These are phyloP conservation scores for Parazoanthus darwini DNA, from an alignment of 92 coral and sea anemone genomes.

Conservation along the genomic window DNA sequence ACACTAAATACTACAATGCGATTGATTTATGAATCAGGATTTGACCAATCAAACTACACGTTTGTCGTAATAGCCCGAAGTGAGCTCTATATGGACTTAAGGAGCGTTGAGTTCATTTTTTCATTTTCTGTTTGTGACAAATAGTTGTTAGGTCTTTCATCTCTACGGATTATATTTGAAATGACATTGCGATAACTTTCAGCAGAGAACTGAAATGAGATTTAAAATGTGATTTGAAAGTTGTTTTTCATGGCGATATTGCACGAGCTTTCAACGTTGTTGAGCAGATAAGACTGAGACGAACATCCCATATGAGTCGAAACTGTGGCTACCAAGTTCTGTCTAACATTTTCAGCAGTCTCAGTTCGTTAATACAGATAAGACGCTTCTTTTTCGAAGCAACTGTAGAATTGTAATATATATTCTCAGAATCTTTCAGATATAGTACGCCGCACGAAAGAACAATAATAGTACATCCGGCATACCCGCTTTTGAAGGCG, in stretches of 20 bases:
- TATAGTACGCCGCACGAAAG: neutral
- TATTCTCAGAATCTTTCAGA: neutral
- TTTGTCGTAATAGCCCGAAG: neutral
- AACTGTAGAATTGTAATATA: neutral
- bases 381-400: neutral
- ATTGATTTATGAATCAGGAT: neutral
- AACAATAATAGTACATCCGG: neutral
- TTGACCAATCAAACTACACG: slow-evolving; percentile 14
- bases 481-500: neutral
- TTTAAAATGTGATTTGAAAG: neutral
- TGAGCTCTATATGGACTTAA: neutral
- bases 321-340: neutral
- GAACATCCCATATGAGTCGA: neutral
- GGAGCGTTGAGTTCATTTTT: neutral
- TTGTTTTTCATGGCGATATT: neutral
- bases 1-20: neutral
- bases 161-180: neutral
- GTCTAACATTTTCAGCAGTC: neutral
- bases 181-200: neutral
- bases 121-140: neutral
- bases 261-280: neutral
- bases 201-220: neutral
- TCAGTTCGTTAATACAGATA: neutral
- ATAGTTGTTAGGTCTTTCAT: neutral
- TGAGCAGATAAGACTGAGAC: neutral